A percentile compares a stretch with the other conserved stretches of the same genome.
phyloP scores from a whole-genome alignment of 2,888 invertebrate genomes.

The Seira sanloemensis region DNA sequence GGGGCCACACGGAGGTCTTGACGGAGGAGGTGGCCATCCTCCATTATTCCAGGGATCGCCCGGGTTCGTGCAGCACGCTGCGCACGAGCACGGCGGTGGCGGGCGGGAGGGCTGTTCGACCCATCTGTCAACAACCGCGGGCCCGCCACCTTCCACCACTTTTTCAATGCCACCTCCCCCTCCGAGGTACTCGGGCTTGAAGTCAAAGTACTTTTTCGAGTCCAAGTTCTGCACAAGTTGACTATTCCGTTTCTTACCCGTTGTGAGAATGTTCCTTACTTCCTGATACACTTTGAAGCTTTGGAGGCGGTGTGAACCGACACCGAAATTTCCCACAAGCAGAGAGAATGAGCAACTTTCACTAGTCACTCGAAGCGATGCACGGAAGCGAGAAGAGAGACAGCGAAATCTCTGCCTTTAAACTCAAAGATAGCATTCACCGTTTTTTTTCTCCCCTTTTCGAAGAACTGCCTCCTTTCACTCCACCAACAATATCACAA shows the following conservation, averaged over 20 bases:
- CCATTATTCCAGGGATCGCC: constrained; percentile 73
- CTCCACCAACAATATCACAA: neutral
- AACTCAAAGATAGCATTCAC: neutral
- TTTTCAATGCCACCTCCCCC: constrained; percentile 72
- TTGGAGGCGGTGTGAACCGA: constrained; percentile 2
- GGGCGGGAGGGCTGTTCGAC: constrained; percentile 77
- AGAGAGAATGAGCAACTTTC: neutral
- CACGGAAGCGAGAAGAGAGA: neutral
- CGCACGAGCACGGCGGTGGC: constrained; percentile 74
- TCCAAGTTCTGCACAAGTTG: constrained; percentile 66
- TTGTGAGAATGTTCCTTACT: constrained; percentile 68
- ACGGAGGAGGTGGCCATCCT: constrained; percentile 69
- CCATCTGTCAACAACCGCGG: constrained; percentile 77
- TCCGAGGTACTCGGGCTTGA: constrained; percentile 73
- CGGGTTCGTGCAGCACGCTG: constrained; percentile 74
- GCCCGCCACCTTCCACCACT: constrained; percentile 73
- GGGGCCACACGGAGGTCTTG: constrained; percentile 71
- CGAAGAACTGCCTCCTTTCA: neutral
- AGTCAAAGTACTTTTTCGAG: constrained; percentile 73
- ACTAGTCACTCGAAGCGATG: neutral
- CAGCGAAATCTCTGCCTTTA: neutral
- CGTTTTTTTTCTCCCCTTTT: neutral
- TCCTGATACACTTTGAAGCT: constrained; percentile 54
- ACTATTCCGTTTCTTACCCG: constrained; percentile 74
- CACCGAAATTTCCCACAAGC: constrained; percentile 3